phyloP scores from a whole-genome alignment of 2,113 vertebrate species.

The Antechinus flavipes region DNA sequence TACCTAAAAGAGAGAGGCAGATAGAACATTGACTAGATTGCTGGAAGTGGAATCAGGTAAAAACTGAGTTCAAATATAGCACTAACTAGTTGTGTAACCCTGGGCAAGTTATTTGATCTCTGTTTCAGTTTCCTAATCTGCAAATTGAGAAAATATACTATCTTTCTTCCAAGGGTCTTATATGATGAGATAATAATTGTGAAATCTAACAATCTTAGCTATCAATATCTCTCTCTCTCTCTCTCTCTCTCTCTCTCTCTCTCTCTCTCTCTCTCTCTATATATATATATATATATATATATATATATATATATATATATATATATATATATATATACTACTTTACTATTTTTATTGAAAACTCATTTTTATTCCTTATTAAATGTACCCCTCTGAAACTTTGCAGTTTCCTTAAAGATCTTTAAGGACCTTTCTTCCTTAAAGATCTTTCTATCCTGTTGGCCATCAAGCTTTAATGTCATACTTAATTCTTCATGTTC shows the following conservation, averaged over 20 bases:
- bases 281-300: background rate
- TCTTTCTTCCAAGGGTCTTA: background rate
- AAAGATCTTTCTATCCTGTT: background rate
- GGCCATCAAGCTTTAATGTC: background rate
- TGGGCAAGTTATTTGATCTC: background rate
- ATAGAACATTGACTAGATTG: background rate
- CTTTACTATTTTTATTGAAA: background rate
- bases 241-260: too few species aligned
- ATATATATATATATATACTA: background rate
- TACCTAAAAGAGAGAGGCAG: background rate
- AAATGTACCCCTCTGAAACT: background rate
- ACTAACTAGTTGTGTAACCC: background rate
- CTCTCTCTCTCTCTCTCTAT: background rate
- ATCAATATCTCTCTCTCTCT: too few species aligned
- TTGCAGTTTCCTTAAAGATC: background rate
- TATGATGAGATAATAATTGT: background rate
- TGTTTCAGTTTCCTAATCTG: background rate
- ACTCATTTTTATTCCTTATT: background rate
- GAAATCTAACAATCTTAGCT: background rate
- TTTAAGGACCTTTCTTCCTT: background rate
- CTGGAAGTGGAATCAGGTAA: background rate
- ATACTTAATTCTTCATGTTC: background rate
- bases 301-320: background rate
- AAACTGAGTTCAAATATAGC: background rate
- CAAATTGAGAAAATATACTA: background rate